Evolutionary conservation across 2,797 vertebrate species (phyloP).

Genomic region (Tenualosa thibaudeaui): DNA sequence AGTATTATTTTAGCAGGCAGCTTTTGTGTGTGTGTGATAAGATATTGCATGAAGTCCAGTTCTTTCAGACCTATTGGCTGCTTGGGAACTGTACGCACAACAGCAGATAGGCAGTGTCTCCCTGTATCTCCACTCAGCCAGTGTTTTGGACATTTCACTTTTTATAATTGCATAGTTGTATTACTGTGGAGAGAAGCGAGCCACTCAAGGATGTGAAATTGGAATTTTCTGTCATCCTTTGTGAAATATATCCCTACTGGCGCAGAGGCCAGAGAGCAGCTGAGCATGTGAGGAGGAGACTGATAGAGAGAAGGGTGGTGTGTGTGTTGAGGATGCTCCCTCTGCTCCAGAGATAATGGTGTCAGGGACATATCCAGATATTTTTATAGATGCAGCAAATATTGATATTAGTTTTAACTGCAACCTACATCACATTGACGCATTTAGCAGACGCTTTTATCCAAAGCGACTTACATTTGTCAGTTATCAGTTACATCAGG

Average conservation of each 20-base stretch:
- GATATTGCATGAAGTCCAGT: not conserved
- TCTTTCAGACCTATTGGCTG: not conserved
- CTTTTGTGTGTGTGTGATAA: not conserved
- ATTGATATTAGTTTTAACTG: not conserved
- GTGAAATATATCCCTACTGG: too few species aligned
- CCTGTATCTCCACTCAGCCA: not conserved
- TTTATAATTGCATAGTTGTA: not conserved
- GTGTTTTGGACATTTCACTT: not conserved
- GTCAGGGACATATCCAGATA: not conserved
- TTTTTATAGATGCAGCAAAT: not conserved
- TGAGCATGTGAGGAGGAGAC: too few species aligned
- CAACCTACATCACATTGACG: too few species aligned
- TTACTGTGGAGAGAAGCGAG: not conserved
- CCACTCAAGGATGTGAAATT: not conserved
- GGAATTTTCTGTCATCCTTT: not conserved
- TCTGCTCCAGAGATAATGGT: not conserved
- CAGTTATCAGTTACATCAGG: too few species aligned
- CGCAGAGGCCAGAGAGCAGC: too few species aligned
- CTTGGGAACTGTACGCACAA: not conserved
- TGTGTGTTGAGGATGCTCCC: not conserved
- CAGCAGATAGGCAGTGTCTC: not conserved
- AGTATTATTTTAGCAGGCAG: not conserved
- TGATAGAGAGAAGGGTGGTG: too few species aligned
- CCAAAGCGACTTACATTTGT: too few species aligned
- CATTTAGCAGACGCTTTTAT: too few species aligned